Evolutionary conservation across 1,140 invertebrate genomes (phyloP), one percentile per base, ranked within the genome.

Genomic region (Campoletis sonorensis): DNA sequence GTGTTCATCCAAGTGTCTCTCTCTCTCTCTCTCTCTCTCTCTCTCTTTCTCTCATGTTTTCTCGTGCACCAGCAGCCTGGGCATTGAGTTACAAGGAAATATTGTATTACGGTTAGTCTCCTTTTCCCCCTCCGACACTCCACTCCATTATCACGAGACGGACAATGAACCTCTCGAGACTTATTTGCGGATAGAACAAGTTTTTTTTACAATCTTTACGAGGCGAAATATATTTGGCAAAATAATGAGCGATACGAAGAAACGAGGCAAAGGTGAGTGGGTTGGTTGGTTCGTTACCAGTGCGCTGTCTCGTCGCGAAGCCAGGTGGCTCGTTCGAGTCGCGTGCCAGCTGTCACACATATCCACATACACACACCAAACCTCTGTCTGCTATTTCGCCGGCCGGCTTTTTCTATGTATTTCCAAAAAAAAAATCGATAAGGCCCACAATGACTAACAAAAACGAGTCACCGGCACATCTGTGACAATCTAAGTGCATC

Each of bases 71-170:
- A 26, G 33, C 40, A 26, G 33, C 37, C 30, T 71, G 18, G 67
- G 79, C 70, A 75, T 85, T 77, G 75, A 80, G 75, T 85, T 85
- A 82, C 83, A 81, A 64, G 82, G 84, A 85, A 86, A 86, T 86
- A 86, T 86, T 77, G 79, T 67, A 77, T 86, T 85, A 84, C 83
- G 40, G 67, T 33, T 70, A 70, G 23, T 27, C 61, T 26, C 61
- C 26, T 33, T 70, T 18, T 23, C 23, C 61, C 3, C 61, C 26
- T 72, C 61, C 37, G 37, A 49, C 70, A 4, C 2, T n/a, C 45
- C 27, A 49, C 72, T 26, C 15, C 49, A 75, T 75, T 75, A 75
- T 54, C 72, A 54, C 72, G 5, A 54, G 13, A 21, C 72, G 72
- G 72, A 75, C 45, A 54, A 75, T 75, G 72, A 75, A 51, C 72